phyloP scores from a whole-genome alignment of 2,888 invertebrate species.

The Idaea aversata region DNA sequence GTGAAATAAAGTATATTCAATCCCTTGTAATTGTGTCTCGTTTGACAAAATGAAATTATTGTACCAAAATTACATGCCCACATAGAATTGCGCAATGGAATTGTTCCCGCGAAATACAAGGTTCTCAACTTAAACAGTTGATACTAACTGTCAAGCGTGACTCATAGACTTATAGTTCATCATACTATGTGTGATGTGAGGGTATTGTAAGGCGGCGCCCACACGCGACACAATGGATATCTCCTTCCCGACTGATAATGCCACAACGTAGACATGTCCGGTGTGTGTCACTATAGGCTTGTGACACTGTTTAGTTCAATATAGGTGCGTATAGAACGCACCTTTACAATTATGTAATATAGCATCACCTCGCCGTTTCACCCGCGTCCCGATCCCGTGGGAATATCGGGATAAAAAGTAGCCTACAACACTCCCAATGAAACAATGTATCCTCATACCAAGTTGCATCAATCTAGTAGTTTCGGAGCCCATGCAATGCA shows the following conservation, averaged over 20 bases:
- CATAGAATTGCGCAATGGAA: not conserved
- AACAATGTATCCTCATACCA: no score
- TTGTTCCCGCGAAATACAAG: not conserved
- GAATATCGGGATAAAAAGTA: no score
- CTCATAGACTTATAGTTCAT: not conserved
- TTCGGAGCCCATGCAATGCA: no score
- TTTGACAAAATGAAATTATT: not conserved
- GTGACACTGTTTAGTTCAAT: not conserved
- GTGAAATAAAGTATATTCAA: not conserved
- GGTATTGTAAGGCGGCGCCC: not conserved
- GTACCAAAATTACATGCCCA: not conserved
- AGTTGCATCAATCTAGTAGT: no score
- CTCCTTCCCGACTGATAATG: conserved; percentile 3
- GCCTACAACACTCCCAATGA: no score
- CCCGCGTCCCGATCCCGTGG: no score
- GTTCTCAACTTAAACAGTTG: not conserved
- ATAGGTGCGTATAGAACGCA: not conserved
- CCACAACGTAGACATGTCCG: conserved; percentile 2
- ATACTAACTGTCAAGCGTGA: not conserved
- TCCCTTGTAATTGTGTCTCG: not conserved
- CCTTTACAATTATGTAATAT: not conserved
- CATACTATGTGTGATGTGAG: not conserved
- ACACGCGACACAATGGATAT: conserved; percentile 1
- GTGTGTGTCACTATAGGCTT: not conserved
- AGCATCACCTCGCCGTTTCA: not conserved